Base-by-base conservation (phyloP, 1,140 invertebrate species). In the Drosophila pseudoobscura region DNA sequence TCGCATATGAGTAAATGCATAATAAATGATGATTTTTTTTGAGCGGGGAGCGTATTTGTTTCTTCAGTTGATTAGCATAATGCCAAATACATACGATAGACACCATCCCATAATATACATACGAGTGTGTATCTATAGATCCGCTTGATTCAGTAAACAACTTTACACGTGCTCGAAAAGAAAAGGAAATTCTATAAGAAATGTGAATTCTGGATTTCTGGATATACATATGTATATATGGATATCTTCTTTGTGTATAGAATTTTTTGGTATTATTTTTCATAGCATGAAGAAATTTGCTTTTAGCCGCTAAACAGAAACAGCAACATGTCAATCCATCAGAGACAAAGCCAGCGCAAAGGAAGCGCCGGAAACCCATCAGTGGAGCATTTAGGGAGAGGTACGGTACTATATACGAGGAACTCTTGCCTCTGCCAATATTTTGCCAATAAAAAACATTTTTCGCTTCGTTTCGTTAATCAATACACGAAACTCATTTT, bases 1-100 rank as follows among this genome's bases (percentile, higher is more conserved):
- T 49, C 47, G 72, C 63, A 80, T 73, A 66, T 8, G 80, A 85
- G 71, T 74, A 85, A 87, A 87, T 85, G 74, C 82, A 87, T 85
- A 85, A 85, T 83, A 78, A 87, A 85, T 85, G 72, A 57, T 35
- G 60, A 75, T 83, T 61, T 59, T 29, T 63, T 39, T 13, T 5
- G 35, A 39, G 35, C 35, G 35, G 35, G 9, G 31, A 11, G 54
- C 49, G 43, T 47, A 68, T 65, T 53, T 62, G 57, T 59, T 69
- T 55, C 44, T 29, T 49, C 44, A 63, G 41, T 69, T 78, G 44
- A 85, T 85, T 80, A 85, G 47, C 80, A 84, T 85, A 85, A 64
- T 74, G 54, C 54, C 65, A 61, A 56, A 75, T 52, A 66, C 52
- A 70, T 64, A 64, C 35, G 29, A 47, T 22, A 35, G 6, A 17